Evolutionary conservation across 2,797 vertebrate species (phyloP).

Genomic region (Erpetoichthys calabaricus): DNA sequence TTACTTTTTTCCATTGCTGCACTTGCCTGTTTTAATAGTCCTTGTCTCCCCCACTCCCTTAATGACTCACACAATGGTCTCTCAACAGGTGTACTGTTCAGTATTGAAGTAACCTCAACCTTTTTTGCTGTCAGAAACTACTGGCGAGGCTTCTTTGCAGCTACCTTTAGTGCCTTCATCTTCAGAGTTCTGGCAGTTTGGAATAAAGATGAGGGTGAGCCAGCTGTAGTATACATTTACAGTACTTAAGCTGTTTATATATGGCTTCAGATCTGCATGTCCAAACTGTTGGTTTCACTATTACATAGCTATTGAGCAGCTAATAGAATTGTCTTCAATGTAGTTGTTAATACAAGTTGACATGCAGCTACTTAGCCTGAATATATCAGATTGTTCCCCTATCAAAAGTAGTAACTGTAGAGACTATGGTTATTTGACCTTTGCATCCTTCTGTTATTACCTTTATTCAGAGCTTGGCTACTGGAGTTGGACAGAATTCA

Average conservation of each 20-base stretch:
- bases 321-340: too few species aligned
- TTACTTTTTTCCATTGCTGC: conserved; percentile 12
- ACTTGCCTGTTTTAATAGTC: conserved; percentile 7
- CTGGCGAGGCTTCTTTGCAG: conserved; percentile 93
- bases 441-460: too few species aligned
- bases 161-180: conserved; percentile 95
- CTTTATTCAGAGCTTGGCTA: too few species aligned
- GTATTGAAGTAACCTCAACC: conserved; percentile 92
- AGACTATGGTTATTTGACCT: too few species aligned
- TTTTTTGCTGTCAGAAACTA: conserved; percentile 96
- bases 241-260: background rate
- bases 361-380: too few species aligned
- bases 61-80: background rate
- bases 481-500: too few species aligned
- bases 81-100: conserved; percentile 77
- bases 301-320: too few species aligned
- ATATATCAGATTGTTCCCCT: too few species aligned
- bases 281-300: too few species aligned
- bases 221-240: background rate
- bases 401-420: too few species aligned
- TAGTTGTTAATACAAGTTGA: too few species aligned
- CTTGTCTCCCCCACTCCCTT: background rate
- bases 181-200: conserved; percentile 89
- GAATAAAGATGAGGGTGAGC: conserved; percentile 86
- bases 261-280: too few species aligned